Evolutionary conservation across 2,888 invertebrate genomes (phyloP).

Genomic region (Cremastobaeus sp.): DNA sequence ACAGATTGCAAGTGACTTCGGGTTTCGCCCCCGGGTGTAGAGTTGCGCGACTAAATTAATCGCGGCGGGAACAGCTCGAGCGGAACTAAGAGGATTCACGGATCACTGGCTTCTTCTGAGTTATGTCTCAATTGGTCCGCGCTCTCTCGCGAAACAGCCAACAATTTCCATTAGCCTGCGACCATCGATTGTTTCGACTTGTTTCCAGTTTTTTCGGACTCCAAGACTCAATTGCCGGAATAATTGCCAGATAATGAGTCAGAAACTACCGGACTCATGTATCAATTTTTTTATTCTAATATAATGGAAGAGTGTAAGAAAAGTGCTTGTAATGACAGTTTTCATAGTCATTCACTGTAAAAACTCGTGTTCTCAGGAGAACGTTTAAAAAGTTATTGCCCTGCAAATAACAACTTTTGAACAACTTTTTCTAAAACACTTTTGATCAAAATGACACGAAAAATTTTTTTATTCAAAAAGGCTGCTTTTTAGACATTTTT

Average conservation of each 20-base stretch:
- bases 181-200: conserved; percentile 37
- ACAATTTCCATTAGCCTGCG: conserved; percentile 55
- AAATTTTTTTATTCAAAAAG: too few species aligned
- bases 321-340: too few species aligned
- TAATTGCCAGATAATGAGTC: conserved; percentile 39
- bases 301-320: too few species aligned
- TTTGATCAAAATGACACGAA: too few species aligned
- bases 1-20: conserved; percentile 66
- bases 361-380: too few species aligned
- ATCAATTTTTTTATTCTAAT: too few species aligned
- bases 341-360: too few species aligned
- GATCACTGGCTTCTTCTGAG: conserved; percentile 63
- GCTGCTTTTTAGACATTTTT: too few species aligned
- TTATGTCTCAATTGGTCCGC: conserved; percentile 59
- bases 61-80: conserved; percentile 62
- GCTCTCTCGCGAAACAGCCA: conserved; percentile 56
- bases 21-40: conserved; percentile 63
- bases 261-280: neutral
- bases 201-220: conserved; percentile 20
- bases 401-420: too few species aligned
- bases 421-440: too few species aligned
- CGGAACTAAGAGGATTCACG: conserved; percentile 66
- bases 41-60: conserved; percentile 65
- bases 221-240: conserved; percentile 42
- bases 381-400: too few species aligned